Conservation (phyloP, 2,797 vertebrate species). For the Neostethus bicornis region DNA sequence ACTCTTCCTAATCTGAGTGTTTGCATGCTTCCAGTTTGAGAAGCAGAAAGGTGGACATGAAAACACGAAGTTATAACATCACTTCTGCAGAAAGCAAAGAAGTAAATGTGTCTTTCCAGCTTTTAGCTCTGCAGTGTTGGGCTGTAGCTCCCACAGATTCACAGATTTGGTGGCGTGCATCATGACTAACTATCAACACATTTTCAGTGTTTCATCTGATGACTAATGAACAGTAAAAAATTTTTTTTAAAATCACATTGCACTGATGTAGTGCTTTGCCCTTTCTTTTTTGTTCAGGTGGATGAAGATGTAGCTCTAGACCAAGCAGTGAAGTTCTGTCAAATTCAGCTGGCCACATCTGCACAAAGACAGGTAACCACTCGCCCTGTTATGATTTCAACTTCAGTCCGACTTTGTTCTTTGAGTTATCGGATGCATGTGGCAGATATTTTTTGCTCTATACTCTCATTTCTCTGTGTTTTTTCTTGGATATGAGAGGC, state of each 20-base stretch:
- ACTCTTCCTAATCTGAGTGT: background rate
- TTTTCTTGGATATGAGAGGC: too few species aligned
- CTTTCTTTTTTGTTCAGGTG: slow-evolving; percentile 81
- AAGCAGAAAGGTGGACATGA: slow-evolving; percentile 13
- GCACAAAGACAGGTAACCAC: slow-evolving; percentile 92
- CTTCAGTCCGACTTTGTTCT: background rate
- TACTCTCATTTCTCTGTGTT: background rate
- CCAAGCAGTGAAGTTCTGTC: slow-evolving; percentile 98
- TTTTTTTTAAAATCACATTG: background rate
- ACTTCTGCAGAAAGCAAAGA: slow-evolving; percentile 30
- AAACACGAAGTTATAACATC: slow-evolving; percentile 22
- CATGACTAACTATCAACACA: background rate
- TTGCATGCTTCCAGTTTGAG: slow-evolving; percentile 14
- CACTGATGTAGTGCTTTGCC: slow-evolving; percentile 19
- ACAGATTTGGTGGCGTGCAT: slow-evolving; percentile 2
- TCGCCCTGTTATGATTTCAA: slow-evolving; percentile 1
- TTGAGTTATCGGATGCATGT: background rate
- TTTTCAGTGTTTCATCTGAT: background rate
- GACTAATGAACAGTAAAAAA: background rate
- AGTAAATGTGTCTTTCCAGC: slow-evolving; percentile 24
- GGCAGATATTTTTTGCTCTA: background rate
- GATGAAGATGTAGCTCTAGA: slow-evolving; percentile 96
- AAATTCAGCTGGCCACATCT: slow-evolving; percentile 92
- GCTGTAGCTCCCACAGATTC: slow-evolving; percentile 51
- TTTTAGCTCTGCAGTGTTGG: slow-evolving; percentile 42